A percentile compares a stretch with the other conserved stretches of the same genome.
phyloP scores from a whole-genome alignment of 2,888 invertebrate genomes.

The Agonopterix alstromeriana region DNA sequence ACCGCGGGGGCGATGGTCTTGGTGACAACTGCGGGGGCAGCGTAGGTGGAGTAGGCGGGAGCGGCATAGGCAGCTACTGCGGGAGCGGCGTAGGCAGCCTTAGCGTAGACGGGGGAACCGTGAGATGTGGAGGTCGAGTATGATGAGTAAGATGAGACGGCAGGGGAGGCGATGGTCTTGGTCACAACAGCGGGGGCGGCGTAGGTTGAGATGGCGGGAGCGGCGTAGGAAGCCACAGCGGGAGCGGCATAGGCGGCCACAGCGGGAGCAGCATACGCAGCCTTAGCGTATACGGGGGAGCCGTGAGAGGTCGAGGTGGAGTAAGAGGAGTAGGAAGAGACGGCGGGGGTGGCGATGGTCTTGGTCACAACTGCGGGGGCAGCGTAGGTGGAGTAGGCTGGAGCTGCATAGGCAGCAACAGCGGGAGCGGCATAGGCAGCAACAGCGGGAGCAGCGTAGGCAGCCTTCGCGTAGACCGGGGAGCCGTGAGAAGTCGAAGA shows the following conservation, averaged over 20 bases:
- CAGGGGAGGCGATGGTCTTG: conserved; percentile 57
- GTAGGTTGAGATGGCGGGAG: conserved; percentile 35
- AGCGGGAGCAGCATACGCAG: conserved; percentile 42
- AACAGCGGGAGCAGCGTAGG: conserved; percentile 21
- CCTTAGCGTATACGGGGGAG: conserved; percentile 33
- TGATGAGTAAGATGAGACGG: conserved; percentile 20
- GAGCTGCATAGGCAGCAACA: conserved; percentile 28
- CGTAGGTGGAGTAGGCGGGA: conserved; percentile 38
- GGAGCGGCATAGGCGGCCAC: conserved; percentile 19
- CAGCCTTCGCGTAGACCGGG: conserved; percentile 25
- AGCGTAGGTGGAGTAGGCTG: conserved; percentile 57
- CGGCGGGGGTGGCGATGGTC: conserved; percentile 24
- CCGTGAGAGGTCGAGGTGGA: conserved; percentile 39
- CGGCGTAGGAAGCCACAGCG: conserved; percentile 33
- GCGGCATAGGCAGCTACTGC: conserved; percentile 24
- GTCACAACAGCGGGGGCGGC: conserved; percentile 26
- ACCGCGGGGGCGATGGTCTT: conserved; percentile 27
- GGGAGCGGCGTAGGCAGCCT: conserved; percentile 24
- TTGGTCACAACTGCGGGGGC: conserved; percentile 45
- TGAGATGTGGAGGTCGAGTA: conserved; percentile 29
- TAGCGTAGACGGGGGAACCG: conserved; percentile 18
- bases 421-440: conserved; percentile 29
- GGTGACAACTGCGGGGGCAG: conserved; percentile 29
- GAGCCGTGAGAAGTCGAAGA: conserved; percentile 25
- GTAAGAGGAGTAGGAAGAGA: conserved; percentile 31